Evolutionary conservation across 2,113 vertebrate species (phyloP).

Genomic region (Leuciscus idus): DNA sequence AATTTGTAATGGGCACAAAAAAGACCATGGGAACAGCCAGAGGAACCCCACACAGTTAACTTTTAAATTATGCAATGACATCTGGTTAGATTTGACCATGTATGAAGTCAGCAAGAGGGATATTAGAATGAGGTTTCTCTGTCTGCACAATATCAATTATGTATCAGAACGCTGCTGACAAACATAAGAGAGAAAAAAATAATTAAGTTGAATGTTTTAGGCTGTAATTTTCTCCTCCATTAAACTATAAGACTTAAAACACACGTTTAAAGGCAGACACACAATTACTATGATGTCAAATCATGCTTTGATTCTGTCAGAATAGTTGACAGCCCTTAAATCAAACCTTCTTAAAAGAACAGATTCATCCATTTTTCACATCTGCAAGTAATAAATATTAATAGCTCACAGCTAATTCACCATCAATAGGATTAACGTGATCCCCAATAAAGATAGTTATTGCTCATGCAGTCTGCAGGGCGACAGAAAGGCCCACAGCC

Average conservation of each 20-base stretch:
- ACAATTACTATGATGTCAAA: not conserved
- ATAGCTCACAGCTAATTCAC: slow-evolving; percentile 58
- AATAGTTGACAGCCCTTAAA: slow-evolving; percentile 47
- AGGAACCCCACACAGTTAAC: not conserved
- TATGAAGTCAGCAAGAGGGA: not conserved
- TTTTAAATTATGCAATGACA: not conserved
- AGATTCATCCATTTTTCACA: slow-evolving; percentile 23
- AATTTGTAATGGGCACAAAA: not conserved
- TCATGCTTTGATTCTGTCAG: slow-evolving; percentile 32
- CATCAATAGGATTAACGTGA: slow-evolving; percentile 56
- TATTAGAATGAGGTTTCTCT: not conserved
- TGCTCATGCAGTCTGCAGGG: slow-evolving; percentile 46
- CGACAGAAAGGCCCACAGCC: slow-evolving; percentile 52
- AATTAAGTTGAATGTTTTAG: no score
- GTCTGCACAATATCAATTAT: not conserved
- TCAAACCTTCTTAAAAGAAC: slow-evolving; percentile 27
- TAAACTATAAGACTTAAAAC: not conserved
- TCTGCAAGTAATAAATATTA: slow-evolving; percentile 42
- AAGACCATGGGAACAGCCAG: not conserved
- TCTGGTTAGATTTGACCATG: not conserved
- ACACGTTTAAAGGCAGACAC: no score
- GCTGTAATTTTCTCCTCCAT: not conserved
- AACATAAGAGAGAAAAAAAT: not conserved
- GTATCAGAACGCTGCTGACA: slow-evolving; percentile 45
- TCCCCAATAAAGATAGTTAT: slow-evolving; percentile 57